phyloP scores from a whole-genome alignment of 2,888 invertebrate genomes.

The Ceriagrion tenellum region DNA sequence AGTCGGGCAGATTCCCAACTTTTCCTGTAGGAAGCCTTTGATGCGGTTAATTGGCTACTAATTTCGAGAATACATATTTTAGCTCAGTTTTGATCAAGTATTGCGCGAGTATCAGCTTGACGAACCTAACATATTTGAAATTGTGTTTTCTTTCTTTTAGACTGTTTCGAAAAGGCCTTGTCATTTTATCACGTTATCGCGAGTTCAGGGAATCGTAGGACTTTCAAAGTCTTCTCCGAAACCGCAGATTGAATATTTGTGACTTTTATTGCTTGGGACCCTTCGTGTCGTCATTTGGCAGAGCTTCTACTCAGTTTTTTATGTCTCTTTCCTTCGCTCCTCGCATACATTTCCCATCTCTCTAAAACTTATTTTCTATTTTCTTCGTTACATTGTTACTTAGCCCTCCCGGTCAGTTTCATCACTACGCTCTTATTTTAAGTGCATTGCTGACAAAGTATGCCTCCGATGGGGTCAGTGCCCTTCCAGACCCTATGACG shows the following conservation, averaged over 20 bases:
- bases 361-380: too few relatives aligned
- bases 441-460: not conserved
- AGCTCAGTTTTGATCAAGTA: too few relatives aligned
- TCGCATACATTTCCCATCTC: not conserved
- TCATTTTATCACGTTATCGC: too few relatives aligned
- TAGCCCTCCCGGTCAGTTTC: not conserved
- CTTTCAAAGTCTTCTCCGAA: not conserved
- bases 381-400: not conserved
- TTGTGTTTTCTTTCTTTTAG: too few relatives aligned
- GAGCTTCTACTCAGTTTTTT: not conserved
- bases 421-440: not conserved
- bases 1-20: too few relatives aligned
- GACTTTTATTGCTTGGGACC: not conserved
- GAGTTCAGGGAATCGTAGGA: not conserved
- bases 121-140: too few relatives aligned
- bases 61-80: too few relatives aligned
- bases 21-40: too few relatives aligned
- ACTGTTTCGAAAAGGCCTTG: too few relatives aligned
- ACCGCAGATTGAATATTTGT: not conserved
- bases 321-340: not conserved
- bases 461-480: not conserved
- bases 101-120: too few relatives aligned
- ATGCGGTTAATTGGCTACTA: too few relatives aligned
- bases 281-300: not conserved
- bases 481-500: not conserved